Percentiles rank a stretch among this genome's conserved stretches.
These are phyloP conservation scores for Temnothorax unifasciatus DNA, from an alignment of 2,888 invertebrate genomes.

Conservation along the genomic window DNA sequence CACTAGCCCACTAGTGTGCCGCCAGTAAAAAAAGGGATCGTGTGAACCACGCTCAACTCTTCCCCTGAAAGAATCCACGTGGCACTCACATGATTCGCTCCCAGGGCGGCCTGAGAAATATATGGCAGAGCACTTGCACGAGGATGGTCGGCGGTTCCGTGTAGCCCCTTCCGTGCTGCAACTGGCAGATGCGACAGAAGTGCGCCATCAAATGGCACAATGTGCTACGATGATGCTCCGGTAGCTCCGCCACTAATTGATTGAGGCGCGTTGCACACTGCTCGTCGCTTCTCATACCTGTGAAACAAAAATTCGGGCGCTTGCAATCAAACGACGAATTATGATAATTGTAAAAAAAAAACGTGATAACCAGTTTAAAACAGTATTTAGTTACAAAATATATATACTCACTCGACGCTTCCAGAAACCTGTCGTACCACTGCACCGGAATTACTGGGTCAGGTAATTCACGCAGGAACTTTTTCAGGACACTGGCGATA, in stretches of 20 bases:
- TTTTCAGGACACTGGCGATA: slow-evolving; percentile 90
- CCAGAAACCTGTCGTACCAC: slow-evolving; percentile 91
- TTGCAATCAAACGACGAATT: neutral
- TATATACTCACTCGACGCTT: slow-evolving; percentile 86
- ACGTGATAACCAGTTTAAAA: neutral
- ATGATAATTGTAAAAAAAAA: neutral
- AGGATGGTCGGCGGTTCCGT: slow-evolving; percentile 90
- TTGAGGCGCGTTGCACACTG: slow-evolving; percentile 87
- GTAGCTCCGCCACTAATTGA: slow-evolving; percentile 88
- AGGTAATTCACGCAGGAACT: slow-evolving; percentile 91
- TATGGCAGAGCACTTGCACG: slow-evolving; percentile 91
- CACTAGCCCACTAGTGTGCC: neutral
- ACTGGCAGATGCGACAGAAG: slow-evolving; percentile 90
- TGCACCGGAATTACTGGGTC: slow-evolving; percentile 92
- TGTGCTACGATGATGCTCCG: slow-evolving; percentile 89
- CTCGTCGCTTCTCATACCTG: slow-evolving; percentile 87
- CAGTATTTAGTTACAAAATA: neutral
- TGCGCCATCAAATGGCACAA: slow-evolving; percentile 90
- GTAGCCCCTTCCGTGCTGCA: slow-evolving; percentile 89
- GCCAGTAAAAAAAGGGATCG: slow-evolving; percentile 8
- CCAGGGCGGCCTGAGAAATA: slow-evolving; percentile 92
- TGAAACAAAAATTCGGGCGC: slow-evolving; percentile 54
- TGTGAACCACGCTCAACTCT: slow-evolving; percentile 15
- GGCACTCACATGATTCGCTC: slow-evolving; percentile 91
- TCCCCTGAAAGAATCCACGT: slow-evolving; percentile 8